These are phyloP conservation scores for Notolabrus celidotus DNA, from an alignment of 2,797 vertebrate species.

Conservation along the genomic window DNA sequence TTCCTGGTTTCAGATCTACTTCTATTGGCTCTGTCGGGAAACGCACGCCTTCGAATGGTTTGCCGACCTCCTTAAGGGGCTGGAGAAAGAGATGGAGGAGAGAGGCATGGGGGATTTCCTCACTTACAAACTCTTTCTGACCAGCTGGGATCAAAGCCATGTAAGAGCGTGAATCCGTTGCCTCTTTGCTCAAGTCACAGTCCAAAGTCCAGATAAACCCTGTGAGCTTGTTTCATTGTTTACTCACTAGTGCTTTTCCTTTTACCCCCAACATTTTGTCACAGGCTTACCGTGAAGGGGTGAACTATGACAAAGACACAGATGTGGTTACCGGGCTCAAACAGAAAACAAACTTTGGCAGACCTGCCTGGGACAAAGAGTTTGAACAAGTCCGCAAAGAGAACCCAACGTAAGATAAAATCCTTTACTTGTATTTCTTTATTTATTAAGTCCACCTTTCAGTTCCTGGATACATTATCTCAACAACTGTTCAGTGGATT, in stretches of 20 bases:
- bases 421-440: neutral
- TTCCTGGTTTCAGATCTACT: conserved; percentile 90
- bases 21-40: conserved; percentile 96
- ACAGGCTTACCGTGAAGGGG: conserved; percentile 85
- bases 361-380: conserved; percentile 92
- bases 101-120: conserved; percentile 90
- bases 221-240: neutral
- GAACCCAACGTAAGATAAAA: conserved; percentile 89
- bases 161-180: conserved; percentile 82
- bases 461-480: neutral
- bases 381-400: conserved; percentile 89
- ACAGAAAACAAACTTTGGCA: conserved; percentile 93
- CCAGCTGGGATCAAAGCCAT: conserved; percentile 89
- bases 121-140: conserved; percentile 93
- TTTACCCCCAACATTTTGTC: neutral
- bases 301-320: conserved; percentile 85
- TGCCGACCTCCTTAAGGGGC: conserved; percentile 89
- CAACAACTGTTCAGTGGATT: neutral
- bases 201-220: neutral
- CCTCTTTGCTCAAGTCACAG: too few relatives aligned
- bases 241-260: neutral
- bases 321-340: conserved; percentile 92
- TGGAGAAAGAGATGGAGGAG: conserved; percentile 93
- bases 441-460: neutral
- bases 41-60: conserved; percentile 95